Conservation (phyloP, 2,797 vertebrate genomes). For the Acanthopagrus latus region DNA sequence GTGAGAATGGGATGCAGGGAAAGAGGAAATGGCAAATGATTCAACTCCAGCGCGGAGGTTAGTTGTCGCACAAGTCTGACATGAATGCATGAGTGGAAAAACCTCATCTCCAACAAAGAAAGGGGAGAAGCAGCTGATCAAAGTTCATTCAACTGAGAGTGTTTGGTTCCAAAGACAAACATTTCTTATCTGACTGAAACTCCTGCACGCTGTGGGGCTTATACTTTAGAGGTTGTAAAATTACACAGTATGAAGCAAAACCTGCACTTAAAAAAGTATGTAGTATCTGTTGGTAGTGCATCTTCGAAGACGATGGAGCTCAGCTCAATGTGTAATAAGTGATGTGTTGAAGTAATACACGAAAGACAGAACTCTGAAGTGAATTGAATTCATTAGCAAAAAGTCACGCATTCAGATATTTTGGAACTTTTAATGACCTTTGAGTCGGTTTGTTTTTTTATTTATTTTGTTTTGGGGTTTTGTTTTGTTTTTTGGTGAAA, state of each 20-base stretch:
- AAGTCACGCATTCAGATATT: neutral
- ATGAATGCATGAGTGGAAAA: conserved; percentile 34
- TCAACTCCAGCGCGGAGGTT: conserved; percentile 43
- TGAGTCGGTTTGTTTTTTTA: neutral
- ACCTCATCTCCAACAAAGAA: conserved; percentile 18
- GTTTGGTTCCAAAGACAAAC: conserved; percentile 77
- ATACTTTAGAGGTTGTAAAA: conserved; percentile 19
- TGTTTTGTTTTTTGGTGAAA: neutral
- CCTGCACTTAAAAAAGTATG: neutral
- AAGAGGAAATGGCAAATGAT: conserved; percentile 72
- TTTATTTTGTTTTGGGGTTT: no score
- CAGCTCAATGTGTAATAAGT: neutral
- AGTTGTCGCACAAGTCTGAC: conserved; percentile 45
- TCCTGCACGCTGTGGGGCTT: conserved; percentile 21
- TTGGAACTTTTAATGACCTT: neutral
- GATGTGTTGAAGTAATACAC: neutral
- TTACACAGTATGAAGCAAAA: conserved; percentile 1
- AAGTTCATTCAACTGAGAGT: conserved; percentile 75
- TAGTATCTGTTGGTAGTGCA: neutral
- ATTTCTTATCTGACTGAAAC: conserved; percentile 82
- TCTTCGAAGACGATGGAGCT: neutral
- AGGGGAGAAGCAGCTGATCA: conserved; percentile 63
- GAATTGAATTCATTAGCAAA: neutral
- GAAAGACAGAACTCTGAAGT: neutral
- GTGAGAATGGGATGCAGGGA: conserved; percentile 40